Evolutionary conservation across 2,797 vertebrate species (phyloP), one percentile per base, ranked within the genome.

Genomic region (Uromys caudimaculatus): DNA sequence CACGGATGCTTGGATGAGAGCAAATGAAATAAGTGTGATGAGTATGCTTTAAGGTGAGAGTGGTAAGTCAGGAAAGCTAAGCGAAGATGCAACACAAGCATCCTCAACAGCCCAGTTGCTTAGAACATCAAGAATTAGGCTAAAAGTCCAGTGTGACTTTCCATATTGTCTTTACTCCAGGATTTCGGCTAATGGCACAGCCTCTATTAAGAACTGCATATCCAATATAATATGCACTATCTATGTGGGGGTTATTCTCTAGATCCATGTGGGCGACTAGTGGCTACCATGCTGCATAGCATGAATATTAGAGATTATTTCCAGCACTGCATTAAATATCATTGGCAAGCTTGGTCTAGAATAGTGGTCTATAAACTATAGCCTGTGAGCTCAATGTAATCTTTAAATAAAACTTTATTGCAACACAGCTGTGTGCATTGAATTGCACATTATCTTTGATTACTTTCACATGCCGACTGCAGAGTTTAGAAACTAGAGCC

Each of bases 391-490:
- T 60, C 85, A 67, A 93, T 58, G 32, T 81, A 71, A 69, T 47
- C 78, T 91, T 47, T 75, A 82, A 97, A 92, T 82, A 94, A 94
- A 92, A 86, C 75, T 78, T 82, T 83, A 87, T 58, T 71, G 81
- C 64, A 84, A 93, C 24, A 50, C 21, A 64, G 14, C 47, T 21
- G 21, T 6, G 1, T 35, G 69, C 52, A 6, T 58, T 85, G 77
- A 11, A 17, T 41, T 62, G 3, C 27, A 1, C n/a, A 67, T 69
- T 47, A n/a, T 52, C 92, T 78, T 16, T 27, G 89, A 82, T 77
- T 81, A 6, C 47, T 95, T 77, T 88, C 73, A 24, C 3, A 23
- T 6, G n/a, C 50, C 27, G 60, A 2, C 4, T 21, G 71, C 8
- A 60, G 50, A 29, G 14, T 21, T 62, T 76, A 75, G 91, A 91